phyloP scores from a whole-genome alignment of 2,888 invertebrate genomes.

The Aphidius colemani region DNA sequence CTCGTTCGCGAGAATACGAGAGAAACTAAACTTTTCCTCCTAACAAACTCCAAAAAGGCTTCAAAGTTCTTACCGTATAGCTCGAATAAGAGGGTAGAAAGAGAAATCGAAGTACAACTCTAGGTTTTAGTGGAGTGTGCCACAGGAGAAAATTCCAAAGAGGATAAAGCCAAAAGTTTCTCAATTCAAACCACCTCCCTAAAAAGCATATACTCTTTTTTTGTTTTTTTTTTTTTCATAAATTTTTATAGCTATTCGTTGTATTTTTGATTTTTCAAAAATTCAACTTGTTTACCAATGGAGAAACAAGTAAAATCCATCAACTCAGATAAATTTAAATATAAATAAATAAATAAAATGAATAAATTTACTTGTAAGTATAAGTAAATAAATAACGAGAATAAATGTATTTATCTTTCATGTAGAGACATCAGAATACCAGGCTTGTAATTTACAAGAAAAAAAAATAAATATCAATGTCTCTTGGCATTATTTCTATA shows the following conservation, averaged over 20 bases:
- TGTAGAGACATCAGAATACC: too few species aligned
- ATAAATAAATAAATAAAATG: too few species aligned
- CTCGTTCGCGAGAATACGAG: too few species aligned
- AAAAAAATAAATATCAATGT: neutral
- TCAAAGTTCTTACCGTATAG: conserved; percentile 3
- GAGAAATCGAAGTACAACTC: too few species aligned
- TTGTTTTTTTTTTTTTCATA: neutral
- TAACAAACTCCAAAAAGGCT: conserved; percentile 4
- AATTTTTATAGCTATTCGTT: too few species aligned
- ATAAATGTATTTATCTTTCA: too few species aligned
- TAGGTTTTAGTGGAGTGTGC: too few species aligned
- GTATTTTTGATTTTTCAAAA: too few species aligned
- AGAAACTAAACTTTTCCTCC: conserved; percentile 5
- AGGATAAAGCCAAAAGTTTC: conserved; percentile 25
- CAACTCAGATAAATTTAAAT: too few species aligned
- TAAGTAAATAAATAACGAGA: too few species aligned
- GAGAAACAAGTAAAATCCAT: neutral
- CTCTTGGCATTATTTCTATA: too few species aligned
- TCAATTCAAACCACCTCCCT: conserved; percentile 12
- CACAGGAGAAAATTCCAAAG: conserved; percentile 17
- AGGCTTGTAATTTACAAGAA: neutral
- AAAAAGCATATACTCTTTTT: neutral
- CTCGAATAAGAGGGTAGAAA: neutral
- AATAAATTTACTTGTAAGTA: too few species aligned
- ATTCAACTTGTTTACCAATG: neutral